Evolutionary conservation across 2,113 vertebrate species (phyloP).

Genomic region (Cercopithecus mona): DNA sequence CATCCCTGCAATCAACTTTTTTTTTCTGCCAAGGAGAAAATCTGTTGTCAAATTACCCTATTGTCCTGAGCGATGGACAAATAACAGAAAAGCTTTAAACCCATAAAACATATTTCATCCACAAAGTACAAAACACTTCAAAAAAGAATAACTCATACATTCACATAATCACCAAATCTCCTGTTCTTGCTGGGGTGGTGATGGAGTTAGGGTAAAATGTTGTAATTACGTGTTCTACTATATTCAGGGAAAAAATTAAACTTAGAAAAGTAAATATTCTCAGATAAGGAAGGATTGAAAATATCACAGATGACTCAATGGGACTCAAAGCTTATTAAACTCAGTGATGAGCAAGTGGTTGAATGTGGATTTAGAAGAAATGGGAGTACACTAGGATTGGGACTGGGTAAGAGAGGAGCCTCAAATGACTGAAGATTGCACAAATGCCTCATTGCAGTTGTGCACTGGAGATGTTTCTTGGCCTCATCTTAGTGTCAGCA

Average conservation of each 20-base stretch:
- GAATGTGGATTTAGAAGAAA: background rate
- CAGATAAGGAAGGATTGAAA: background rate
- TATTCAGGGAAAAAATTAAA: slow-evolving; percentile 26
- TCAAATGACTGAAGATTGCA: background rate
- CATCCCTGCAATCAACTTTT: slow-evolving; percentile 8
- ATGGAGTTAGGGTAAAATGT: background rate
- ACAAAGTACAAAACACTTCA: slow-evolving; percentile 46
- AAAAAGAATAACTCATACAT: slow-evolving; percentile 18
- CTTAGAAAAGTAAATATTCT: background rate
- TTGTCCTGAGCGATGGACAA: background rate
- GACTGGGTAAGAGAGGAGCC: background rate
- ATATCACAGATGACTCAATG: background rate
- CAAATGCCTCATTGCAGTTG: background rate
- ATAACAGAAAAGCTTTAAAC: slow-evolving; percentile 64
- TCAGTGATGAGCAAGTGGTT: background rate
- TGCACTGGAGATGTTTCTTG: rapidly evolving
- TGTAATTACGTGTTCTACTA: background rate
- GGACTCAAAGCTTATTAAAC: background rate
- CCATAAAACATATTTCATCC: slow-evolving; percentile 57
- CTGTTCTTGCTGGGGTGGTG: background rate
- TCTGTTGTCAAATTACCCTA: slow-evolving; percentile 37
- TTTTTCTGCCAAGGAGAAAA: slow-evolving; percentile 55
- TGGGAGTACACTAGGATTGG: rapidly evolving
- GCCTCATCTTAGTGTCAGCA: background rate
- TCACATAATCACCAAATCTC: background rate